Base-by-base conservation (phyloP, 2,888 invertebrate genomes). In the Xanthia icteritia region DNA sequence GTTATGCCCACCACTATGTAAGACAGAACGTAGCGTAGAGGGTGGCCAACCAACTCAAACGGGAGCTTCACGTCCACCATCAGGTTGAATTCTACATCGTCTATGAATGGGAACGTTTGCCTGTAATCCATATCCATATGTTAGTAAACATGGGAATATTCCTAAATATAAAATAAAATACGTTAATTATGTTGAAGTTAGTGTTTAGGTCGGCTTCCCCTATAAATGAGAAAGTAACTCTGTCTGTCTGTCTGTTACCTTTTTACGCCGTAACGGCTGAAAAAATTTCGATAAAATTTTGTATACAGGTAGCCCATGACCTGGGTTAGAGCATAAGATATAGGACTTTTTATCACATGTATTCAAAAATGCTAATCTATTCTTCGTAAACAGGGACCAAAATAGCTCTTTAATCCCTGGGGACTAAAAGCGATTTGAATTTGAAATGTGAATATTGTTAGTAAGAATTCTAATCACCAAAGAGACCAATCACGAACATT, bases 31-130 rank as follows among this genome's bases (percentile, higher is more conserved):
- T 95, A 96, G 0, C 86, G 81, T 0, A 76, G n/a, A 0, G 90
- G 88, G 1, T 87, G 89, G n/a, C 54, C 36, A 31, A 86, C 74
- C 81, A 92, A 94, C 54, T 90, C 79, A 73, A 91, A 92, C 0
- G 95, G 96, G 0, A 95, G 58, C 11, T 89, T 90, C 0, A 93
- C 81, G 0, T 90, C 88, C 0, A 94, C 89, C 84, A 93, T 92
- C 4, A 95, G 78, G 69, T 95, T 96, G 89, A 93, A 95, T 0
- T 95, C 93, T 27, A 94, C 27, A 5, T 94, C 94, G 72, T 96
- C 96, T 4, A 95, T 74, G 56, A 95, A 67, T 2, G 95, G 95
- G 71, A 91, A 94, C 0, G 90, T 81, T 67, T 92, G 90, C 95
- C 95, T 95, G 89, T 23, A 85, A 82, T 67, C 17, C 66, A 31